Conservation (phyloP, 2,797 vertebrate species). For the Luscinia megarhynchos region DNA sequence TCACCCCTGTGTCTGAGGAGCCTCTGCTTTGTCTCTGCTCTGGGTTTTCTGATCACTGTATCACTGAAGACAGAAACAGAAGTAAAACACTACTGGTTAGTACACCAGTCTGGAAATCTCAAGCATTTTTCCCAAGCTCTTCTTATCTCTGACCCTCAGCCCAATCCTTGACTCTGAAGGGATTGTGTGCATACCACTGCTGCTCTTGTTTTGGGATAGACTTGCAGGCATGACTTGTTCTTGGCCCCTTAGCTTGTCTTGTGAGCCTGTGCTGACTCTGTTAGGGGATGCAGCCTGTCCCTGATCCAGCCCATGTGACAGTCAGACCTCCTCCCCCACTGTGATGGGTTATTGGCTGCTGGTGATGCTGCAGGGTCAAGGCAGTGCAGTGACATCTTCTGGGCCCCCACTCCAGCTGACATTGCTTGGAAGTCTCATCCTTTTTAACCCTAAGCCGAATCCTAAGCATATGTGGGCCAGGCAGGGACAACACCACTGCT, state of each 20-base stretch:
- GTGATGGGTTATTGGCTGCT: background rate
- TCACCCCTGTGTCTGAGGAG: background rate
- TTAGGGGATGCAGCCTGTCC: background rate
- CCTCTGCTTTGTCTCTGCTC: background rate
- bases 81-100: background rate
- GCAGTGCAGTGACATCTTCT: background rate
- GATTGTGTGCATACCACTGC: background rate
- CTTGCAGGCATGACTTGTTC: background rate
- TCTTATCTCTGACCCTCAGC: slow-evolving; percentile 9
- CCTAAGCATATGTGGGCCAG: background rate
- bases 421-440: background rate
- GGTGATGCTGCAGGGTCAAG: background rate
- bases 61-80: background rate
- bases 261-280: background rate
- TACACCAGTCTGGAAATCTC: background rate
- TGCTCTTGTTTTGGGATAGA: background rate
- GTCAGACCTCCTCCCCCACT: background rate
- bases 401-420: background rate
- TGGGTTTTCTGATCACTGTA: background rate
- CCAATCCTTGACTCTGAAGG: background rate
- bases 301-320: background rate
- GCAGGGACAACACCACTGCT: background rate
- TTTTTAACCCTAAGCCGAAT: background rate
- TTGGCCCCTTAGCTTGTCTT: background rate
- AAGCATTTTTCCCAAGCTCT: background rate